Evolutionary conservation across 2,113 vertebrate genomes (phyloP).

Genomic region (Propithecus coquereli): DNA sequence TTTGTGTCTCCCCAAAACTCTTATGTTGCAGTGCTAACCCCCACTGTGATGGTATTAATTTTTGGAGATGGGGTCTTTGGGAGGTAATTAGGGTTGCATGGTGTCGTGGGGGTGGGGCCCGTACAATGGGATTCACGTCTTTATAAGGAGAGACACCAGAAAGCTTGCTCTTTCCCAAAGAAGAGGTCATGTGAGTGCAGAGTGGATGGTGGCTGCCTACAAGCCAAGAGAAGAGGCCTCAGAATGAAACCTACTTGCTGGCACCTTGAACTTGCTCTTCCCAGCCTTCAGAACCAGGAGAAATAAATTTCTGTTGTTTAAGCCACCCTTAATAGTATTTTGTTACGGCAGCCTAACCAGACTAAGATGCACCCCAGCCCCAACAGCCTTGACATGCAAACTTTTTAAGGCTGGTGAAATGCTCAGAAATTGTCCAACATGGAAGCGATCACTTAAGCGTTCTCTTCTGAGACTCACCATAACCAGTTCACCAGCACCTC

Average conservation of each 20-base stretch:
- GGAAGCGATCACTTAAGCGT: neutral
- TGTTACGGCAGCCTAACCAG: neutral
- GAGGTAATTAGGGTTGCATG: neutral
- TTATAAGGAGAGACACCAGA: neutral
- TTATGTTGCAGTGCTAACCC: neutral
- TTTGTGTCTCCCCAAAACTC: neutral
- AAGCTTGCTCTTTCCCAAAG: neutral
- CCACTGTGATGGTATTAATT: neutral
- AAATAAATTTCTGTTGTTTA: neutral
- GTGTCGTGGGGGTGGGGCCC: neutral
- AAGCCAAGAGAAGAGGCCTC: neutral
- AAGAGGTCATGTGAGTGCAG: neutral
- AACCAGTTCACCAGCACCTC: neutral
- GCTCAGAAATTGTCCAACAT: neutral
- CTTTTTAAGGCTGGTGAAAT: neutral
- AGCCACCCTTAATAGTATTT: neutral
- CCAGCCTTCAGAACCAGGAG: neutral
- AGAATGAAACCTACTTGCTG: neutral
- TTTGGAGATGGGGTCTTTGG: neutral
- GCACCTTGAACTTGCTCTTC: neutral
- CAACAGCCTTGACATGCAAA: neutral
- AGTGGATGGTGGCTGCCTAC: neutral
- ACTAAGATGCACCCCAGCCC: neutral
- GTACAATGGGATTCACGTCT: neutral
- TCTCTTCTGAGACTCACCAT: neutral